phyloP scores from a whole-genome alignment of 2,888 invertebrate genomes.

The Polymixis flavicincta region DNA sequence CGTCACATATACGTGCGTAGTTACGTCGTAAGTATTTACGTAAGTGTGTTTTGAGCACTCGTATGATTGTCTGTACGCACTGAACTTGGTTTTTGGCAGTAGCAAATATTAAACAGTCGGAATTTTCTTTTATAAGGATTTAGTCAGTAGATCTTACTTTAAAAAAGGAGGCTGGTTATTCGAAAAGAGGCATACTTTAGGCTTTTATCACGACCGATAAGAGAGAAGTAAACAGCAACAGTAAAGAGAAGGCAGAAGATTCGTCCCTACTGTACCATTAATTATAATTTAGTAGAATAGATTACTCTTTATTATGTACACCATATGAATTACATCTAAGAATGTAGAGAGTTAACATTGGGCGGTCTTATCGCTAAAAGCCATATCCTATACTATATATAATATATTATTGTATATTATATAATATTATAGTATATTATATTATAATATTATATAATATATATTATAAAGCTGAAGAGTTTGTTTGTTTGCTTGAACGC shows the following conservation, averaged over 20 bases:
- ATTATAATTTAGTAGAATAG: background rate
- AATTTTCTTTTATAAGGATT: background rate
- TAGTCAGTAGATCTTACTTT: background rate
- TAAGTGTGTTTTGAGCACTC: slow-evolving; percentile 31
- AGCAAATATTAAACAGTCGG: background rate
- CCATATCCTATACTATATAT: too few relatives aligned
- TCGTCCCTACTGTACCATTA: too few relatives aligned
- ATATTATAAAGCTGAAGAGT: too few relatives aligned
- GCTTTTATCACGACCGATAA: background rate
- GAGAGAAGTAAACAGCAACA: background rate
- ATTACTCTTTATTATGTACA: too few relatives aligned
- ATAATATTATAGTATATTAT: too few relatives aligned
- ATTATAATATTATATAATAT: too few relatives aligned
- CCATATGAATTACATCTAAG: too few relatives aligned
- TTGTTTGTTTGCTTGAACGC: too few relatives aligned
- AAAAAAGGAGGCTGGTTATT: background rate
- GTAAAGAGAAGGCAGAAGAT: background rate
- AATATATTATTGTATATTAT: too few relatives aligned
- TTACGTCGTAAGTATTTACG: slow-evolving; percentile 36
- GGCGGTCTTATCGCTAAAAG: too few relatives aligned
- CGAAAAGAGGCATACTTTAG: background rate
- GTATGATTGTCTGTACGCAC: slow-evolving; percentile 31
- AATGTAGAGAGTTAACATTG: too few relatives aligned
- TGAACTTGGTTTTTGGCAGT: slow-evolving; percentile 1
- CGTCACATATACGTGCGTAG: slow-evolving; percentile 38